These are phyloP conservation scores for Cotesia chilonis DNA, from an alignment of 1,140 invertebrate species.

Conservation along the genomic window DNA sequence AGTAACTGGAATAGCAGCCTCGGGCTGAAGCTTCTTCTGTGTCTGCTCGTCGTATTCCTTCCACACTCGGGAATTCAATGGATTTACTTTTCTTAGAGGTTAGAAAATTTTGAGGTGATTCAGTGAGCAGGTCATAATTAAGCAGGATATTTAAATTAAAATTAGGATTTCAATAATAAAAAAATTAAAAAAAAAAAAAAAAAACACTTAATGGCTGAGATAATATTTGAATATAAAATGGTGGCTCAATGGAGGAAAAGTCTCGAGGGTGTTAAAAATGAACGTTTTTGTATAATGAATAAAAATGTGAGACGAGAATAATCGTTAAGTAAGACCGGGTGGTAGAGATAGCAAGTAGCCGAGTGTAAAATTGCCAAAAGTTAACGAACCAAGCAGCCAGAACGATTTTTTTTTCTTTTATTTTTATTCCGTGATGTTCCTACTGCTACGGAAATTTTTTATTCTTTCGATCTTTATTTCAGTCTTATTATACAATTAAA, in stretches of 20 bases:
- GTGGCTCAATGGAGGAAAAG: background rate
- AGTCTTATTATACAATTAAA: too few relatives aligned
- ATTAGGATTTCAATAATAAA: too few relatives aligned
- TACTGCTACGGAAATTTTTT: conserved; percentile 37
- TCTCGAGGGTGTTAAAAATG: background rate
- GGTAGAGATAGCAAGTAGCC: conserved; percentile 44
- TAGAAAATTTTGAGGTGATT: too few relatives aligned
- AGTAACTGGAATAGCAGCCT: background rate
- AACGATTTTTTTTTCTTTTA: conserved; percentile 12
- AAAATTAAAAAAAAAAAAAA: too few relatives aligned
- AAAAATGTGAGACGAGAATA: conserved; percentile 10
- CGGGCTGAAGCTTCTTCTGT: background rate
- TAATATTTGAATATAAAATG: too few relatives aligned
- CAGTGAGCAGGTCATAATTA: too few relatives aligned
- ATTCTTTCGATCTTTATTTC: background rate
- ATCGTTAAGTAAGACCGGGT: conserved; percentile 8
- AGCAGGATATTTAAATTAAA: too few relatives aligned
- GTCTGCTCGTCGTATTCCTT: too few relatives aligned
- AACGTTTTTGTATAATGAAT: conserved; percentile 4
- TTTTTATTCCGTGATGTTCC: conserved; percentile 40
- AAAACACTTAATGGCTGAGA: too few relatives aligned
- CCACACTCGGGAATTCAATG: too few relatives aligned
- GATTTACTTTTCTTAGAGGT: too few relatives aligned
- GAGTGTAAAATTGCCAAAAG: conserved; percentile 56
- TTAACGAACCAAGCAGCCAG: conserved; percentile 48